Conservation (phyloP, 1,140 invertebrate species). For the Drosophila rhopaloa region DNA sequence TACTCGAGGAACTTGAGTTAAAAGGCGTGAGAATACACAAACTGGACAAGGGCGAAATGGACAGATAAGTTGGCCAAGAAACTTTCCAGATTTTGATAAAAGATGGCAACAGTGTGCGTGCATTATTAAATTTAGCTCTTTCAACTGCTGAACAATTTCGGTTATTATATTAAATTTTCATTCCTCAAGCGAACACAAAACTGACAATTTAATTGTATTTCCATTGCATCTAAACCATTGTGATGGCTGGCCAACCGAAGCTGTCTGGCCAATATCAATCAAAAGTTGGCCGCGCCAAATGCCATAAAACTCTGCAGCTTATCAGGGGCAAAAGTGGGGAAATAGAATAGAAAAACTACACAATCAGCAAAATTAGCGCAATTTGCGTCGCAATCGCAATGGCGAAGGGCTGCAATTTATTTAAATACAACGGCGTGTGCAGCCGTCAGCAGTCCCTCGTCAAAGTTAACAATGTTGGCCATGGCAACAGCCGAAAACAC, state of each 20-base stretch:
- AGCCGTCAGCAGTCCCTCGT: slow-evolving; percentile 39
- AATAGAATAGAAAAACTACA: slow-evolving; percentile 33
- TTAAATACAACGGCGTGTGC: slow-evolving; percentile 63
- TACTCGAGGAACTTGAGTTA: slow-evolving; percentile 62
- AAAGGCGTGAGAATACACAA: slow-evolving; percentile 55
- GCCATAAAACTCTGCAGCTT: slow-evolving; percentile 50
- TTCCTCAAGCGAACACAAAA: background rate
- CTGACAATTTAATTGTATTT: slow-evolving; percentile 33
- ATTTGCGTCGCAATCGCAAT: slow-evolving; percentile 69
- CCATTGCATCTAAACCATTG: slow-evolving; percentile 30
- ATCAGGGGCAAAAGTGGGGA: slow-evolving; percentile 13
- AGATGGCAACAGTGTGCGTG: slow-evolving; percentile 17
- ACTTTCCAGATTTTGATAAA: slow-evolving; percentile 5
- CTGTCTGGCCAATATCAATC: slow-evolving; percentile 63
- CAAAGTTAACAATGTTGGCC: slow-evolving; percentile 57
- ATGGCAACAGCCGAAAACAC: slow-evolving; percentile 22
- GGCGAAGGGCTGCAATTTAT: slow-evolving; percentile 63
- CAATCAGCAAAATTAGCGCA: slow-evolving; percentile 73
- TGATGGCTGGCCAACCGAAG: slow-evolving; percentile 32
- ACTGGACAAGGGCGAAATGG: slow-evolving; percentile 23
- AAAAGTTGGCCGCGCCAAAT: slow-evolving; percentile 41
- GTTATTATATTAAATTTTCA: slow-evolving; percentile 7
- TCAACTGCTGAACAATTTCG: slow-evolving; percentile 12
- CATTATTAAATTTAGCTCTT: slow-evolving; percentile 13
- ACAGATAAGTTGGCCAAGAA: slow-evolving; percentile 22